A percentile compares a stretch with the other conserved stretches of the same genome.
These are phyloP conservation scores for Paedocypris micromegethes DNA, from an alignment of 2,797 vertebrate species.

Conservation along the genomic window DNA sequence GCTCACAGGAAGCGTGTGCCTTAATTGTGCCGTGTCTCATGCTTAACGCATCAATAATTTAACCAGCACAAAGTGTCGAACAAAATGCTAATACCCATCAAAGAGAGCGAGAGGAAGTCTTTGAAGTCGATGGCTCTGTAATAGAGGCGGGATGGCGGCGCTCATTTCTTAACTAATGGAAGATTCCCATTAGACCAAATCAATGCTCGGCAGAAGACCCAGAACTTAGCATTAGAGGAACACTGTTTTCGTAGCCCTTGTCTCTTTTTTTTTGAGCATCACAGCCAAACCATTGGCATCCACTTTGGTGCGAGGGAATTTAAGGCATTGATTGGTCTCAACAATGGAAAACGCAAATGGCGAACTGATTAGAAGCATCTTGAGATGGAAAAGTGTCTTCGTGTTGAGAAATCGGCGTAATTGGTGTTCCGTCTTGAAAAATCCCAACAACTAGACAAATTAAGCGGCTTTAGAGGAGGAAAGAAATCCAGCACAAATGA, in stretches of 20 bases:
- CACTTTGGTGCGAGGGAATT: conserved; percentile 72
- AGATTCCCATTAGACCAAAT: conserved; percentile 21
- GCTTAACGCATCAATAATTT: conserved; percentile 69
- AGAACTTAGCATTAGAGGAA: conserved; percentile 14
- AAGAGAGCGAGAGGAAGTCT: conserved; percentile 45
- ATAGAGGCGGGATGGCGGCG: conserved; percentile 46
- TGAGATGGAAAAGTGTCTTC: no score
- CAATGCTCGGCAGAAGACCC: conserved; percentile 6
- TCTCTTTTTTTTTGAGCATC: conserved; percentile 11
- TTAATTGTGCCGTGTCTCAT: conserved; percentile 53
- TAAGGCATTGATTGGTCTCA: conserved; percentile 71
- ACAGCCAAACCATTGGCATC: conserved; percentile 46
- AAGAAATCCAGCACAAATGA: no score
- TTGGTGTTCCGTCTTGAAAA: no score
- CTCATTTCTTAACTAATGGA: conserved; percentile 40
- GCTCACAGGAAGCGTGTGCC: conserved; percentile 45
- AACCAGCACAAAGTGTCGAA: conserved; percentile 59
- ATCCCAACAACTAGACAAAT: no score
- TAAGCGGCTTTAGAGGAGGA: no score
- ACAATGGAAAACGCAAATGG: conserved; percentile 55
- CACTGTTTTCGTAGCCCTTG: conserved; percentile 25
- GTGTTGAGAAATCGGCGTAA: no score
- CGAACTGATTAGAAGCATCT: conserved; percentile 46
- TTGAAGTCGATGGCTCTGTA: conserved; percentile 42
- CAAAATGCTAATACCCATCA: conserved; percentile 60